phyloP scores from a whole-genome alignment of 2,113 vertebrate species.

The Tragelaphus strepsiceros region DNA sequence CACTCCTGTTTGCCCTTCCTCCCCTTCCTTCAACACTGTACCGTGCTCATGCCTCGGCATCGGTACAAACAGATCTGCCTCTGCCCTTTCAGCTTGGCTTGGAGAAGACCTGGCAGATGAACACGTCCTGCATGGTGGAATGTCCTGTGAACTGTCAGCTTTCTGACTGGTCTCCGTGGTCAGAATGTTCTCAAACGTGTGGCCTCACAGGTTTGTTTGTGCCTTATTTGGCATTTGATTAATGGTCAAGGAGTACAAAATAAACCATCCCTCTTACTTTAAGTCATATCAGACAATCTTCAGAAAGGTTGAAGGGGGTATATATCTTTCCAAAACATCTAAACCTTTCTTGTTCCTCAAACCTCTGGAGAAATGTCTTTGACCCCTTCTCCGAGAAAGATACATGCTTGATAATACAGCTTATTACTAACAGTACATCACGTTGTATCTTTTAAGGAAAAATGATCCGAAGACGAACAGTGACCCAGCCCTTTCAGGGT shows the following conservation, averaged over 20 bases:
- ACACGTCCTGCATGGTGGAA: constrained; percentile 91
- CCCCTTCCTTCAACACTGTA: too few relatives aligned
- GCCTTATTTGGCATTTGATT: background rate
- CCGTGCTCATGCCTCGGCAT: accelerated
- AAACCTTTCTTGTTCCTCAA: background rate
- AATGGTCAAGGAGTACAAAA: background rate
- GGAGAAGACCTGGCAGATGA: constrained; percentile 97
- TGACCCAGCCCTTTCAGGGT: constrained; percentile 94
- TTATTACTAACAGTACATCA: background rate
- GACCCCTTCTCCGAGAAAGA: background rate
- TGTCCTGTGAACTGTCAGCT: constrained; percentile 98
- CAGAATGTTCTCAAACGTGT: constrained; percentile 93
- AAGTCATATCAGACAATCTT: background rate
- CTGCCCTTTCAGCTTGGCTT: constrained; percentile 85
- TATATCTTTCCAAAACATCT: background rate
- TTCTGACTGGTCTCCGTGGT: constrained; percentile 96
- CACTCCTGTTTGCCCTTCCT: background rate
- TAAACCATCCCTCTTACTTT: background rate
- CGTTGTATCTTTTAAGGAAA: constrained; percentile 83
- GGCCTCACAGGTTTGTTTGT: constrained; percentile 89
- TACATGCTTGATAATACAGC: too few relatives aligned
- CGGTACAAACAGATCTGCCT: background rate
- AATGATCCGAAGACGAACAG: constrained; percentile 88
- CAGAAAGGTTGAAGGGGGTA: background rate
- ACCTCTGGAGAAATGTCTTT: background rate